Base-by-base conservation (phyloP, 2,113 vertebrate genomes). In the Tupaia chinensis region DNA sequence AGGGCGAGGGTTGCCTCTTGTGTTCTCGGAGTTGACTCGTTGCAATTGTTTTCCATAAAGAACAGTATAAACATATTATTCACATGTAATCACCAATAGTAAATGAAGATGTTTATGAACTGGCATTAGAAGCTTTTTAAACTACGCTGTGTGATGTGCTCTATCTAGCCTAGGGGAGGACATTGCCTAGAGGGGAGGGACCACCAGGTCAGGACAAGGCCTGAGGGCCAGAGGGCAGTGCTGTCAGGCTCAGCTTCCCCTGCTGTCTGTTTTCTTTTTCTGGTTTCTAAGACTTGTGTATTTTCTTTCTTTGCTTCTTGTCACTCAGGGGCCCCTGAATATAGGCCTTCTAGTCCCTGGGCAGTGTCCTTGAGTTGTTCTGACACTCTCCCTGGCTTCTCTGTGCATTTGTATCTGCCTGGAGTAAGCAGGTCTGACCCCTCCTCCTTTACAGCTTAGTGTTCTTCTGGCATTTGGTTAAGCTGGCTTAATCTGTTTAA, bases 21-120 rank as follows among this genome's bases (percentile, higher is more conserved):
- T 98, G 98, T 98, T 98, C 98, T 98, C 81, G 32, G 98, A 98
- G 98, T 97, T 98, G 98, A 98, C 98, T 98, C 66, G 89, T 98
- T 98, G 98, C 98, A 98, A 98, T 90, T 98, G 98, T 99, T 98
- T 98, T 98, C 98, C 98, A 98, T 99, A 98, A 98, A 98, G 98
- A 99, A 98, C 98, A 98, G 97, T 98, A 98, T 98, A 98, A 98
- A 97, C 97, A 98, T 98, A 98, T 97, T 98, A 98, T 97, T 96
- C 98, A 98, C 96, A 98, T 98, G 97, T 98, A 98, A 98, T 98
- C 98, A 98, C 97, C 98, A 98, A 96, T 98, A 99, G 98, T 98
- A 98, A 98, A 98, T 96, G 98, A 98, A 98, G 98, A 98, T 98
- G 98, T 98, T 98, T 96, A 97, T 98, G 98, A 98, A 98, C 97